Conservation (phyloP, 2,888 invertebrate species). For the Noctua janthina region DNA sequence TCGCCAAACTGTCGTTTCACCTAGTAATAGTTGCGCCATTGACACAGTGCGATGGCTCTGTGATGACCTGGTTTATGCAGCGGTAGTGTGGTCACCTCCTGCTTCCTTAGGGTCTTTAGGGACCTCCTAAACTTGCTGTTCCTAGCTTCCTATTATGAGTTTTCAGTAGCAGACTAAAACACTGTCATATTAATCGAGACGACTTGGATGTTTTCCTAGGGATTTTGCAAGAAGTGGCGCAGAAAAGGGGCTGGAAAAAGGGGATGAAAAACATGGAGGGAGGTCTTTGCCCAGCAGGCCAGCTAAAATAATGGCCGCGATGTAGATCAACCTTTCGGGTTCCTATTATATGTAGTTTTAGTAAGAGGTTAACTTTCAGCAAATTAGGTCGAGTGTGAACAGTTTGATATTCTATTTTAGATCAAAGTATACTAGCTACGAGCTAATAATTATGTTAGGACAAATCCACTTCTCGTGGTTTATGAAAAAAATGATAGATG, state of each 20-base stretch:
- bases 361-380: background rate
- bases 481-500: conserved; percentile 7
- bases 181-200: background rate
- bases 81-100: background rate
- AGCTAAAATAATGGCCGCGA: background rate
- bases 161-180: background rate
- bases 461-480: too few relatives aligned
- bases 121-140: background rate
- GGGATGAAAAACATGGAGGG: background rate
- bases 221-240: background rate
- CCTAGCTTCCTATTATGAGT: background rate
- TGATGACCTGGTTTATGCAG: background rate
- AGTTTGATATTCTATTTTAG: background rate
- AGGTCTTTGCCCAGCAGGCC: background rate
- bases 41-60: conserved; percentile 11
- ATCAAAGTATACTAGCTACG: background rate
- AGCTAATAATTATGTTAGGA: background rate
- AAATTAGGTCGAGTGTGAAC: background rate
- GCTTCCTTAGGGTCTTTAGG: background rate
- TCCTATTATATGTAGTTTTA: background rate
- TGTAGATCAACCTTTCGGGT: background rate
- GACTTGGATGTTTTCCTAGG: background rate
- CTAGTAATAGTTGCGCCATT: conserved; percentile 32
- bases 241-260: background rate
- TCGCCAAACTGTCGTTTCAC: conserved; percentile 23